These are phyloP conservation scores for Macropodus opercularis DNA, from an alignment of 2,797 vertebrate genomes.

Conservation along the genomic window DNA sequence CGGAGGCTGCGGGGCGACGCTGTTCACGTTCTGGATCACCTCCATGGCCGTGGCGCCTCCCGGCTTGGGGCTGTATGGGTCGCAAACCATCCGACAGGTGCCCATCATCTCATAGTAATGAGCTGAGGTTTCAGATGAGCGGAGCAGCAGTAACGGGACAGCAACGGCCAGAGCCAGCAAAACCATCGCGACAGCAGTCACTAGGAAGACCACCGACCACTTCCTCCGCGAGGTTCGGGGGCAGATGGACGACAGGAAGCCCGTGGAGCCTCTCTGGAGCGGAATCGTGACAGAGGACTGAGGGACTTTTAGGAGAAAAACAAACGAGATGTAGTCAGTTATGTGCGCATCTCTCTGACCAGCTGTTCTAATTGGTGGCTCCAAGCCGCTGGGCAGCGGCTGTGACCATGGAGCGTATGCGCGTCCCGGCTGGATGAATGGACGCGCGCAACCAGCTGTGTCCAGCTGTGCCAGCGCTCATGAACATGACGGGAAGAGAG, in stretches of 20 bases:
- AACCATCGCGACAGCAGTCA: conserved; percentile 85
- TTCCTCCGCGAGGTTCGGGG: conserved; percentile 84
- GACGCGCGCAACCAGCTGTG: conserved; percentile 51
- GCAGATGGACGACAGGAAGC: conserved; percentile 81
- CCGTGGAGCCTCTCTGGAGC: conserved; percentile 78
- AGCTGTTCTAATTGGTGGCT: conserved; percentile 12
- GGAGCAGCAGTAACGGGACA: conserved; percentile 86
- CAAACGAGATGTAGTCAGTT: conserved; percentile 30
- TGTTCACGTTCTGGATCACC: conserved; percentile 88
- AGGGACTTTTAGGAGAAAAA: conserved; percentile 6
- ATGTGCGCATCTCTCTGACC: conserved; percentile 37
- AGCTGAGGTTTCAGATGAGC: conserved; percentile 81
- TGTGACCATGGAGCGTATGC: conserved; percentile 40
- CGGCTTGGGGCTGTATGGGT: conserved; percentile 86
- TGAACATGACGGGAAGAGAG: conserved; percentile 39
- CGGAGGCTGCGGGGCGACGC: conserved; percentile 82
- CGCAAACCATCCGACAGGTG: conserved; percentile 95
- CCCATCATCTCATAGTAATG: conserved; percentile 98
- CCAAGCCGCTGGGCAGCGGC: conserved; percentile 41
- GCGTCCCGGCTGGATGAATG: conserved; percentile 44
- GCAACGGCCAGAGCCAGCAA: conserved; percentile 83
- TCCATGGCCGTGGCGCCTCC: conserved; percentile 84
- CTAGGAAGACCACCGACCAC: conserved; percentile 81
- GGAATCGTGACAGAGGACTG: conserved; percentile 81
- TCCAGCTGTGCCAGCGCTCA: conserved; percentile 35